phyloP scores from a whole-genome alignment of 2,888 invertebrate species.

The Sturmia bella region DNA sequence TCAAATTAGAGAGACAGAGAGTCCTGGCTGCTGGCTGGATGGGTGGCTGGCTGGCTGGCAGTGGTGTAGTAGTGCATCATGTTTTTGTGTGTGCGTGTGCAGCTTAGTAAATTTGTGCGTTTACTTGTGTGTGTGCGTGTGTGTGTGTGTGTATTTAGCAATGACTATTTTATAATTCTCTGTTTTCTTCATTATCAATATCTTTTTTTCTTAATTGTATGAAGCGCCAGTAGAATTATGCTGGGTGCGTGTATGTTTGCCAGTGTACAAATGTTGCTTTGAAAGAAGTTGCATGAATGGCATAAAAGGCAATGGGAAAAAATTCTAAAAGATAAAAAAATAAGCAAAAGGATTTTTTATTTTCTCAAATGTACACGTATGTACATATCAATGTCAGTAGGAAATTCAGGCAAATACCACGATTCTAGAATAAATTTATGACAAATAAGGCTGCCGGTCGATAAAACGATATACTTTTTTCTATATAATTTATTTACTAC shows the following conservation, averaged over 20 bases:
- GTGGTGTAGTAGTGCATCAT: conserved; percentile 24
- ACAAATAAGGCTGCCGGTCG: too few relatives aligned
- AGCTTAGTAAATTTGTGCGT: neutral
- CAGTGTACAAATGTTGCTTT: conserved; percentile 36
- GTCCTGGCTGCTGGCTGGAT: neutral
- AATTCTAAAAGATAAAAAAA: conserved; percentile 56
- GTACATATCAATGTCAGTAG: conserved; percentile 14
- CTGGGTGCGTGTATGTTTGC: neutral
- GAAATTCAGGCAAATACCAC: conserved; percentile 36
- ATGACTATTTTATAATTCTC: conserved; percentile 55
- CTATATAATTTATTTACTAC: too few relatives aligned
- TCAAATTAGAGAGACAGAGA: conserved; percentile 52
- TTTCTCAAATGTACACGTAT: neutral
- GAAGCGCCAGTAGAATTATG: conserved; percentile 44
- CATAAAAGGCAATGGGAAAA: conserved; percentile 53
- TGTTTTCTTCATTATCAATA: conserved; percentile 35
- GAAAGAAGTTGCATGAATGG: conserved; percentile 61
- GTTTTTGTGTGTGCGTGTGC: neutral
- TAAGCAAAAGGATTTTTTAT: conserved; percentile 46
- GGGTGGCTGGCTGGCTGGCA: conserved; percentile 21
- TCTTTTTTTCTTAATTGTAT: conserved; percentile 53
- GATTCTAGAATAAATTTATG: too few relatives aligned
- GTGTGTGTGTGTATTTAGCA: neutral
- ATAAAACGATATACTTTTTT: too few relatives aligned
- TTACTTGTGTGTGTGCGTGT: neutral